Evolutionary conservation across 1,140 invertebrate species (phyloP).

Genomic region (Lordiphosa collinella): DNA sequence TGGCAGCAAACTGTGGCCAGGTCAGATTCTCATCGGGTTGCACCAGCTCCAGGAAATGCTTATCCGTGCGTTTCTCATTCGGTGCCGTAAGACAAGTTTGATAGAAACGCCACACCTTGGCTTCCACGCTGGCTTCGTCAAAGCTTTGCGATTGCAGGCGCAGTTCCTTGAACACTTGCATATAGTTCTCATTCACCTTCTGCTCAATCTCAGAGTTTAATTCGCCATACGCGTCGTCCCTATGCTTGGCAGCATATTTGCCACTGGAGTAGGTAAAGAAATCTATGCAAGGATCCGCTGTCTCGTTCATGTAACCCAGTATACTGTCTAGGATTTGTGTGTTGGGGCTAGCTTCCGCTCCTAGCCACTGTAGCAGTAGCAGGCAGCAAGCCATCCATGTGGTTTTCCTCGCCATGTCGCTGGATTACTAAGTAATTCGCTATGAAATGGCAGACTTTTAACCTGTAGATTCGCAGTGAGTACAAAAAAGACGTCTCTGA

Average conservation of each 20-base stretch:
- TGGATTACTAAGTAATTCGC: conserved; percentile 2
- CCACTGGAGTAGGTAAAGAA: background rate
- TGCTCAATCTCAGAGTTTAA: too few relatives aligned
- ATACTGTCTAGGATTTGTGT: conserved; percentile 1
- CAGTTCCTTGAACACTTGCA: too few relatives aligned
- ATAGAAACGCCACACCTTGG: conserved; percentile 13
- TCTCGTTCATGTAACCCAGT: conserved; percentile 9
- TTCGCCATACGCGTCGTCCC: background rate
- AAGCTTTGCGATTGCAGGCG: too few relatives aligned
- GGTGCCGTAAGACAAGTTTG: conserved; percentile 10
- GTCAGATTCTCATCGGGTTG: conserved; percentile 1
- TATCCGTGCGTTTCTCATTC: background rate
- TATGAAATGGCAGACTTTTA: background rate
- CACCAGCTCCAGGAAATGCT: conserved; percentile 4
- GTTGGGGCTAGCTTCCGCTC: conserved; percentile 4
- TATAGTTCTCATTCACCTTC: too few relatives aligned
- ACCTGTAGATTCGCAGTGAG: too few relatives aligned
- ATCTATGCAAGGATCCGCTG: conserved; percentile 13
- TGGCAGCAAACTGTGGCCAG: conserved; percentile 1
- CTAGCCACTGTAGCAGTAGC: conserved; percentile 1
- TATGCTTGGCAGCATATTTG: background rate
- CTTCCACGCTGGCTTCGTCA: conserved; percentile 3
- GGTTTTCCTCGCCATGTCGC: conserved; percentile 5
- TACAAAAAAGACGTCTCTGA: too few relatives aligned
- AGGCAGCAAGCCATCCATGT: background rate